Conservation (phyloP, 2,113 vertebrate species). For the Pelodiscus sinensis region DNA sequence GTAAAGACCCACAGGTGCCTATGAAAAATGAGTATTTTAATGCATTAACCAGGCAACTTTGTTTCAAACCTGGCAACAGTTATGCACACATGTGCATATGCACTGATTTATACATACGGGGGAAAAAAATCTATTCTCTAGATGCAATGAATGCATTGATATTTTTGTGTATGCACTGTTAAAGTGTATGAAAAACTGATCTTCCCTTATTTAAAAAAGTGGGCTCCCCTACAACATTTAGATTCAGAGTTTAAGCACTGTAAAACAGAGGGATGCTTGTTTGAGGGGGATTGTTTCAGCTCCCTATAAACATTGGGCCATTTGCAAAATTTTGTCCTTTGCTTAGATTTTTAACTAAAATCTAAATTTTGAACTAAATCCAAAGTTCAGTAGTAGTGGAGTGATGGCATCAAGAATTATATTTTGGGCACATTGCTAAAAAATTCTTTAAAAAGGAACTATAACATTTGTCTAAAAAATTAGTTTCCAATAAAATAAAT, state of each 20-base stretch:
- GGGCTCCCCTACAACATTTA: background rate
- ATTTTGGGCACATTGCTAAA: background rate
- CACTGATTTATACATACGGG: constrained; percentile 36
- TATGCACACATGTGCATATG: background rate
- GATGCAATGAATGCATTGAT: background rate
- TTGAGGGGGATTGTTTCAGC: background rate
- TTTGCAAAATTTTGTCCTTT: background rate
- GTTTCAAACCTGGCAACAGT: background rate
- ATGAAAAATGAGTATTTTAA: constrained; percentile 57
- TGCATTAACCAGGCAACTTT: constrained; percentile 48
- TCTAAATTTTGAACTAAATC: too few relatives aligned
- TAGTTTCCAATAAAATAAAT: background rate
- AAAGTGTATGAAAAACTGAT: background rate
- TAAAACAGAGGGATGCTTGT: background rate
- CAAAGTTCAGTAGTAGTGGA: background rate
- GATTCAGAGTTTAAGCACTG: background rate
- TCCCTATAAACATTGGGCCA: background rate
- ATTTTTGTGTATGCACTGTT: background rate
- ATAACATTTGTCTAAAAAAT: background rate
- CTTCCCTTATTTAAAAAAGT: background rate
- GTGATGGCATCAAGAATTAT: background rate
- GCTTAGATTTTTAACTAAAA: background rate
- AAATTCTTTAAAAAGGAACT: background rate
- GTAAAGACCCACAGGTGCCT: constrained; percentile 40
- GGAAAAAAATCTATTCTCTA: background rate